Conservation (phyloP, 1,140 invertebrate genomes). For the Listronotus bonariensis region DNA sequence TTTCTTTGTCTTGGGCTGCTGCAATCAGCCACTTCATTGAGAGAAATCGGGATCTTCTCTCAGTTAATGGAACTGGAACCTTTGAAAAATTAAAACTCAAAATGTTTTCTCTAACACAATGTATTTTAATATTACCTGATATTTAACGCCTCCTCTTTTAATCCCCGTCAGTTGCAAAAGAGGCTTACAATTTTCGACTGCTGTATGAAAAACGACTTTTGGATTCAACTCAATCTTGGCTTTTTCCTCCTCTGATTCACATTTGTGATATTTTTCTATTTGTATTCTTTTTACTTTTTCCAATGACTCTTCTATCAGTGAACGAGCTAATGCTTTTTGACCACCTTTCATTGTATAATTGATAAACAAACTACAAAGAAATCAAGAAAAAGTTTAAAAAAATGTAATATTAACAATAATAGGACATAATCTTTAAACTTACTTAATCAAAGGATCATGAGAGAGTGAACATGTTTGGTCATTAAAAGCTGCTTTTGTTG, state of each 20-base stretch:
- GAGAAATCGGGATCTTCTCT: conserved; percentile 70
- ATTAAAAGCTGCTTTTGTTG: conserved; percentile 67
- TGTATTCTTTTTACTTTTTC: conserved; percentile 81
- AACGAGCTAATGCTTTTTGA: conserved; percentile 67
- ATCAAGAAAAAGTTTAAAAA: conserved; percentile 1
- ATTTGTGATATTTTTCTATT: conserved; percentile 76
- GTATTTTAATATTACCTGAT: too few relatives aligned
- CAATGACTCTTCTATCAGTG: conserved; percentile 71
- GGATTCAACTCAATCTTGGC: conserved; percentile 75
- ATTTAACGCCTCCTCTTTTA: conserved; percentile 83
- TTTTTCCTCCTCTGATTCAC: conserved; percentile 65
- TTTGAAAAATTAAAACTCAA: conserved; percentile 50
- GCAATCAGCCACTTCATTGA: conserved; percentile 87
- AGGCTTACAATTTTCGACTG: conserved; percentile 83
- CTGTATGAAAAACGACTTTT: conserved; percentile 72
- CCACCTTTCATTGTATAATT: conserved; percentile 80
- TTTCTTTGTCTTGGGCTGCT: conserved; percentile 70
- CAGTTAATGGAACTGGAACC: conserved; percentile 81
- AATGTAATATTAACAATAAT: not conserved
- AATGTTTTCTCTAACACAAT: too few relatives aligned
- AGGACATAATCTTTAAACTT: conserved; percentile 37
- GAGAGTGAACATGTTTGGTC: conserved; percentile 70
- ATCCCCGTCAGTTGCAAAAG: conserved; percentile 72
- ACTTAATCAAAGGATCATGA: conserved; percentile 66
- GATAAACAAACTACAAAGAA: conserved; percentile 69